Evolutionary conservation across 2,888 invertebrate species (phyloP).

Genomic region (Cyaniris semiargus): DNA sequence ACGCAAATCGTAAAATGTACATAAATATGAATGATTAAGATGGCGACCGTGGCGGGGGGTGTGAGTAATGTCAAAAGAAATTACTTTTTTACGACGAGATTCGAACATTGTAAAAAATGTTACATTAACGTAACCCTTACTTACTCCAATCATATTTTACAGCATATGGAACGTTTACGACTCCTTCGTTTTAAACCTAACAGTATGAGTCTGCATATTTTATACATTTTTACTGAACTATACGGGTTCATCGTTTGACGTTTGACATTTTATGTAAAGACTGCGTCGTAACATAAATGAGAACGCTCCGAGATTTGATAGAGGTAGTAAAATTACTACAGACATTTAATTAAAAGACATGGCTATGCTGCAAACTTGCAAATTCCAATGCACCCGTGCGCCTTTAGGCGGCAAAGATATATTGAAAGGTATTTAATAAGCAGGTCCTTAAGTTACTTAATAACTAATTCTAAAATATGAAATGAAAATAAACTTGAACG

Average conservation of each 20-base stretch:
- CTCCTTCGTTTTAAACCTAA: slow-evolving; percentile 32
- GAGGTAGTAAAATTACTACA: not conserved
- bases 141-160: slow-evolving; percentile 59
- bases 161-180: slow-evolving; percentile 57
- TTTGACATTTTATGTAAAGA: not conserved
- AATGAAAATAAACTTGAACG: no score
- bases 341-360: not conserved
- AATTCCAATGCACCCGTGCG: not conserved
- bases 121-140: slow-evolving; percentile 39
- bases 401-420: not conserved
- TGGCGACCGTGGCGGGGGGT: slow-evolving; percentile 63
- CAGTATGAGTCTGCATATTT: slow-evolving; percentile 30
- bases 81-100: slow-evolving; percentile 61
- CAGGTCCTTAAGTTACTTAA: no score
- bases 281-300: not conserved
- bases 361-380: not conserved
- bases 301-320: not conserved
- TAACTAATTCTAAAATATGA: no score
- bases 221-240: not conserved
- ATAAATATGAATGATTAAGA: slow-evolving; percentile 75
- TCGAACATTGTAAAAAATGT: slow-evolving; percentile 60
- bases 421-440: no score
- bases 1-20: slow-evolving; percentile 63
- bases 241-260: not conserved
- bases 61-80: slow-evolving; percentile 56